Evolutionary conservation across 2,888 invertebrate genomes (phyloP), one percentile per base, ranked within the genome.

Genomic region (Tanypteryx hageni): DNA sequence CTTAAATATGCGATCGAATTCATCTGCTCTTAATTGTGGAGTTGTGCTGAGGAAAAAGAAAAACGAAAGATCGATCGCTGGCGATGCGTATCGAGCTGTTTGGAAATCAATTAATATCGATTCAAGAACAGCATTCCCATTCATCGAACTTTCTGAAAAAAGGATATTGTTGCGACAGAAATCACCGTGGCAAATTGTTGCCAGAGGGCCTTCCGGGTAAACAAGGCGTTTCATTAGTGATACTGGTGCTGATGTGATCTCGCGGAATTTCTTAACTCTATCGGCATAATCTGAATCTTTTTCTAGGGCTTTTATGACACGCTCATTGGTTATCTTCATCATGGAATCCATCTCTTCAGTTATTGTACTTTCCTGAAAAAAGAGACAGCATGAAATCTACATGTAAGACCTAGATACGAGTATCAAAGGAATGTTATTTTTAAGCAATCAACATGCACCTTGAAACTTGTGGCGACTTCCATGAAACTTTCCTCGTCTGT

Each of bases 101-200:
- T 92, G 92, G 76, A 92, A 92, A 81, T 92, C 92, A 18, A 92
- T 86, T 0, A 92, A n/a, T 31, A 56, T 27, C 2, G 22, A n/a
- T 11, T 83, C 58, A 18, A 86, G n/a, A 11, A 16, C 56, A 56
- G 27, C 27, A 31, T 81, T 22, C 22, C 82, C 92, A 82, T 82
- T 59, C 27, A 64, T 64, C 1, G 31, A 76, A n/a, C 56, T 68
- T 11, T 92, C 84, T 22, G 64, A 44, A 56, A 86, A 92, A 31
- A 92, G 64, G 0, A 92, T 92, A 58, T 92, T 92, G 76, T 92
- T 92, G 59, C 83, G 68, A 56, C 92, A 92, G 31, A 86, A 86
- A 58, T 92, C 92, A 57, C 92, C 92, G 27, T 92, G 92, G 14
- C 85, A 85, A 9, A 92, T 61, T 57, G 84, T 84, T 16, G 85